Percentiles rank a stretch among this genome's conserved stretches.
Evolutionary conservation across 1,140 invertebrate genomes (phyloP).

Genomic region (Campodea augens): DNA sequence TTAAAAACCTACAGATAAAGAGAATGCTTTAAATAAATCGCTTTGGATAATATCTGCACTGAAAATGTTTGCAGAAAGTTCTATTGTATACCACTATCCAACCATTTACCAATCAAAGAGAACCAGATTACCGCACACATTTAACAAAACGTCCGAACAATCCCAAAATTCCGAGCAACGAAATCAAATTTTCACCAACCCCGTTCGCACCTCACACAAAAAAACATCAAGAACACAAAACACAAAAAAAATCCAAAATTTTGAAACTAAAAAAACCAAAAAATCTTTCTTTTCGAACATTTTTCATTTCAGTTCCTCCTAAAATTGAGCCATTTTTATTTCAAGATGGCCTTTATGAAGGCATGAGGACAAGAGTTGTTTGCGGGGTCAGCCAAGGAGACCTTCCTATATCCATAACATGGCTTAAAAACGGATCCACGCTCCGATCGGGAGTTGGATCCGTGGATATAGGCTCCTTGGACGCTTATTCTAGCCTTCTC

Average conservation of each 20-base stretch:
- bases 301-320: slow-evolving; percentile 55
- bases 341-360: slow-evolving; percentile 60
- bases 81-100: too few relatives aligned
- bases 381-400: slow-evolving; percentile 67
- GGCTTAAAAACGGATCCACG: slow-evolving; percentile 54
- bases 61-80: too few relatives aligned
- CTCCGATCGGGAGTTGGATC: slow-evolving; percentile 25
- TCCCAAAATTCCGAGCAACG: too few relatives aligned
- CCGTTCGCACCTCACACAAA: slow-evolving; percentile 26
- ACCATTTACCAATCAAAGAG: too few relatives aligned
- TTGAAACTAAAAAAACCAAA: slow-evolving; percentile 12
- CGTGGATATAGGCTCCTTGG: slow-evolving; percentile 47
- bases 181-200: slow-evolving; percentile 18
- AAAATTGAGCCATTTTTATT: slow-evolving; percentile 67
- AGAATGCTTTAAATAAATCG: too few relatives aligned
- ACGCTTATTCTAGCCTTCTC: slow-evolving; percentile 51
- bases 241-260: too few relatives aligned
- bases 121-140: too few relatives aligned
- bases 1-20: too few relatives aligned
- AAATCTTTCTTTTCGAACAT: slow-evolving; percentile 35
- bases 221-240: too few relatives aligned
- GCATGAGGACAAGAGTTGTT: slow-evolving; percentile 61
- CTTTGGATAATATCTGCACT: too few relatives aligned
- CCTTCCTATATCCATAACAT: slow-evolving; percentile 48
- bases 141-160: too few relatives aligned